A percentile compares a stretch with the other conserved stretches of the same genome.
These are phyloP conservation scores for Enteromius viviparus DNA, from an alignment of 2,797 vertebrate species.

Conservation along the genomic window DNA sequence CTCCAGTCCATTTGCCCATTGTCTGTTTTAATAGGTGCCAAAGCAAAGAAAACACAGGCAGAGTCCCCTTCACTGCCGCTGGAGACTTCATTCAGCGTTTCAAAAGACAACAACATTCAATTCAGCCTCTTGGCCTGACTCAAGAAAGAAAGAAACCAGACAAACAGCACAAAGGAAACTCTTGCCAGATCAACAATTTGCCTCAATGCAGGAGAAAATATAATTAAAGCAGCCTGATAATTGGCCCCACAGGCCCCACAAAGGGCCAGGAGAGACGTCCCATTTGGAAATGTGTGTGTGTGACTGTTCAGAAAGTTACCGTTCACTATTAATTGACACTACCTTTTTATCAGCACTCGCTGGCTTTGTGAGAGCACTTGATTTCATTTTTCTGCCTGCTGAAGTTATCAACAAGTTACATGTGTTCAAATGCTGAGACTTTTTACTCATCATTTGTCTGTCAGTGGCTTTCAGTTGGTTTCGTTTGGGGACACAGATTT, in stretches of 20 bases:
- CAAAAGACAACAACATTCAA: conserved; percentile 99
- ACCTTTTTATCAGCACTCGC: conserved; percentile 7
- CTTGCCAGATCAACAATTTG: conserved; percentile 97
- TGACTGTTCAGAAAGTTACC: conserved; percentile 56
- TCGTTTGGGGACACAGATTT: background rate
- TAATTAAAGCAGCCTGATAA: conserved; percentile 98
- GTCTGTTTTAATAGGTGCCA: conserved; percentile 98
- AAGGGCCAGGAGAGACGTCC: conserved; percentile 75
- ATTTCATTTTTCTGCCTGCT: conserved; percentile 1
- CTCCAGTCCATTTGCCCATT: conserved; percentile 99
- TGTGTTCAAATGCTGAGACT: background rate
- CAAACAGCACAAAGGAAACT: conserved; percentile 85
- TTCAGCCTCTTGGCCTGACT: conserved; percentile 94
- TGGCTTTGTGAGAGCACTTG: conserved; percentile 32
- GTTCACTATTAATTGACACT: conserved; percentile 20
- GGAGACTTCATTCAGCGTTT: conserved; percentile 97
- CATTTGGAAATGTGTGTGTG: conserved; percentile 78
- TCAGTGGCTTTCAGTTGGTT: background rate
- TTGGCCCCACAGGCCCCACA: conserved; percentile 85
- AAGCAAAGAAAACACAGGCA: conserved; percentile 99
- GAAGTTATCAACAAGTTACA: background rate
- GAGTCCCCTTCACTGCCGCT: conserved; percentile 99
- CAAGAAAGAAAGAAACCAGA: conserved; percentile 73
- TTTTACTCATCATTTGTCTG: background rate
- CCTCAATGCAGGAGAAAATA: conserved; percentile 91